Base-by-base conservation (phyloP, 1,140 invertebrate genomes). In the Lordiphosa mommai region DNA sequence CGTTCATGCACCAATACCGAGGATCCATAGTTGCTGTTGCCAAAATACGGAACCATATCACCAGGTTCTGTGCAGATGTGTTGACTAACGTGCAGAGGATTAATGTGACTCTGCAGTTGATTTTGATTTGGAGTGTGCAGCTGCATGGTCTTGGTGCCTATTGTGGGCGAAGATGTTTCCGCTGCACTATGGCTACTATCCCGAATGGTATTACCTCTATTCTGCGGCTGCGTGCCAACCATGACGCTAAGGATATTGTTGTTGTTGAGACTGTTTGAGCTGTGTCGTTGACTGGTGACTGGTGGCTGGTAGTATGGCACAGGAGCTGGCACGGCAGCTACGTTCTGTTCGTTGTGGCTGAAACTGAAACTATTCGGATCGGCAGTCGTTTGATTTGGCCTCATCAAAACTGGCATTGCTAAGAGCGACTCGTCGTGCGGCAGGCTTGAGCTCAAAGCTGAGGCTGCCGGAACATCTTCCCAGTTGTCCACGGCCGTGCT, bases 181-280 rank as follows among this genome's bases (percentile, higher is more conserved):
- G 40, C 8, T 43, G 23, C 23, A 27, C 23, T 37, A 61, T n/a
- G 32, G n/a, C 30, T 41, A 1, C 12, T 40, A 38, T 68, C 55
- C 7, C 40, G 29, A 9, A 33, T 43, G 6, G 16, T 9, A 9
- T 49, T 52, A 2, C 23, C 32, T 5, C 10, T 33, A 12, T 60
- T 68, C n/a, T n/a, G n/a, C n/a, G 65, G 40, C n/a, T 72, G 63
- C 13, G 76, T 53, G 4, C 76, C 76, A 33, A 82, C 77, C 76
- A 82, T 82, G 38, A 29, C 57, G 41, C 5, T 17, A 1, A 32
- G 23, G 12, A 33, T 51, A 30, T 66, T 56, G 38, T 47, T 65
- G 8, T 60, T 51, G n/a, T 53, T 53, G 12, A 43, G 6, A 43
- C 41, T 34, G 27, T 23, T 30, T 9, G 17, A 50, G 3, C 38